Base-by-base conservation (phyloP, 1,140 invertebrate species). In the Drosophila tsacasi region DNA sequence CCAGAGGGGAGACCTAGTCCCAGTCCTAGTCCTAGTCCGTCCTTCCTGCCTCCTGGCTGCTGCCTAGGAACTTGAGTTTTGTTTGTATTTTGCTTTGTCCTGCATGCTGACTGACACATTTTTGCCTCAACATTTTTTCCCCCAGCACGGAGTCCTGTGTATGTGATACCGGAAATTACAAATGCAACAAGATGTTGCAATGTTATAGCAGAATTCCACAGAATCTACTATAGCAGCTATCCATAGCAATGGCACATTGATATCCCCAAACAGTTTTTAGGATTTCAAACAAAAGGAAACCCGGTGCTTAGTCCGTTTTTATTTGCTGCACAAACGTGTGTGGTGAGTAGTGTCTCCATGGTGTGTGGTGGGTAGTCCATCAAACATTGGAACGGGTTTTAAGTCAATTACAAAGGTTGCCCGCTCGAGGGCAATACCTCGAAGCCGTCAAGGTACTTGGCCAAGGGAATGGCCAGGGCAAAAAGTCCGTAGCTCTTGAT, bases 121-220 rank as follows among this genome's bases (percentile, higher is more conserved):
- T 87, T 87, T 61, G 10, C 27, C 42, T 21, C 40, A 49, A 27
- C 47, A 35, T 25, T 54, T 25, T 49, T 27, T 47, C 15, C 21
- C 17, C 35, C 32, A 37, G n/a, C 35, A 35, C 25, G 55, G 37
- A 25, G 44, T 21, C 13, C 23, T 39, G 66, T 61, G 59, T 66
- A 49, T 72, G 59, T 64, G 63, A 81, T 75, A 84, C 84, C 84
- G 84, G 84, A 87, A 87, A 89, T 84, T 83, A 76, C 77, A 87
- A 87, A 84, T 83, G 84, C 84, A 89, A 89, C 84, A 89, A 89
- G 74, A 89, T 89, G 84, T 87, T 81, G 65, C 65, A 83, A 63
- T 49, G 65, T 69, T 59, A 82, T 4, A 21, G 19, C 19, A n/a
- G 3, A 9, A 40, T n/a, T 40, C 8, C 8, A 3, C 40, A 42